Percentiles rank a stretch among this genome's conserved stretches.
phyloP scores from a whole-genome alignment of 2,797 vertebrate genomes.

The Halcyon smyrnensis region DNA sequence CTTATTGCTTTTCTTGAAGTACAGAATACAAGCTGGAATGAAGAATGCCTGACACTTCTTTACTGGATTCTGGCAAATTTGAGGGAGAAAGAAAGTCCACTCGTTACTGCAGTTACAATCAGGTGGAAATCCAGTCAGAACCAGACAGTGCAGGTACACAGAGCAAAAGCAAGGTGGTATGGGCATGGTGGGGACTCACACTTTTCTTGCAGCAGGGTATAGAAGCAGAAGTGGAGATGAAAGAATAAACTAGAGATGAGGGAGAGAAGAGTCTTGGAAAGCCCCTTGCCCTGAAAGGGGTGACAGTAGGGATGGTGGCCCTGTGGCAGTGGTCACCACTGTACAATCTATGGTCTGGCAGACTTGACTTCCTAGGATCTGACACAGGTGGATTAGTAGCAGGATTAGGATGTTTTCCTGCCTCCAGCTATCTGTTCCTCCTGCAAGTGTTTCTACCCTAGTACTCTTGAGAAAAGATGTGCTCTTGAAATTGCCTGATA shows the following conservation, averaged over 20 bases:
- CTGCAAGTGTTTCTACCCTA: neutral
- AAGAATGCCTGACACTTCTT: neutral
- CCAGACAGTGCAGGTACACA: neutral
- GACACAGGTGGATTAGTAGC: neutral
- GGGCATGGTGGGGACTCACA: neutral
- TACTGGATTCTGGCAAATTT: neutral
- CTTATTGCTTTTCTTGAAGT: neutral
- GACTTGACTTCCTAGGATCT: neutral
- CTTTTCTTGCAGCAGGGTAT: neutral
- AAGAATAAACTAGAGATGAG: neutral
- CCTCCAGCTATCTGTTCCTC: neutral
- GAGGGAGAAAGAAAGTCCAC: neutral
- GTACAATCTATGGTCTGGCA: neutral
- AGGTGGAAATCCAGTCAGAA: neutral
- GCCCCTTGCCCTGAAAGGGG: neutral
- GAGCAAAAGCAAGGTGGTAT: neutral
- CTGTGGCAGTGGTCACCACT: no score
- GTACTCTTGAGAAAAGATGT: neutral
- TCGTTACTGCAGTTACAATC: rapidly evolving
- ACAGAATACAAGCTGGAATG: neutral
- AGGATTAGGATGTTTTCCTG: neutral
- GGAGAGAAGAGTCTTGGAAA: neutral
- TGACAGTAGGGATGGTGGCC: neutral
- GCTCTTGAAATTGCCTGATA: neutral
- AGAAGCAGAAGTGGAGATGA: neutral